Base-by-base conservation (phyloP, 1,140 invertebrate species). In the Scaptomyza pallida region DNA sequence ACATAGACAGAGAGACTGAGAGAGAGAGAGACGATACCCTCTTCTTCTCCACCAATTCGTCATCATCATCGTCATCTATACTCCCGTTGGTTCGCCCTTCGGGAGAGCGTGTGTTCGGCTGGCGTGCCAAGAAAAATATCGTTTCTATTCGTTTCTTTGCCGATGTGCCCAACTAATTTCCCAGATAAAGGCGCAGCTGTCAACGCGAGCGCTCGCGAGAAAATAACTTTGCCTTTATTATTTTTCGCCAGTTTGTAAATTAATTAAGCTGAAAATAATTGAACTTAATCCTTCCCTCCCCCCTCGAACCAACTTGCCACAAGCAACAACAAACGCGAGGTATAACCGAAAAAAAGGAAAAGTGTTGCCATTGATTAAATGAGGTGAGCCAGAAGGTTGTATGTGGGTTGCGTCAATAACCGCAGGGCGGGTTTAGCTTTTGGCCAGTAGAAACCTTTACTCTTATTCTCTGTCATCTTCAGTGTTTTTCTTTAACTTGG, bases 211-310 rank as follows among this genome's bases (percentile, higher is more conserved):
- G 73, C 51, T 60, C 57, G 30, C 33, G 45, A 30, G 26, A 63
- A 51, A 62, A 68, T 71, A 70, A 71, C 56, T 51, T 54, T 55
- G 41, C 21, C 16, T 21, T 44, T 67, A n/a, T 63, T 60, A 41
- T 79, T 30, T 73, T 61, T 15, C n/a, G 44, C 33, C 47, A 47
- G 57, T 77, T 80, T 80, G 81, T 80, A 85, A 85, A 86, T 88
- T 85, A 85, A 85, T 85, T 85, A 85, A 85, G 77, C 73, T 81
- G 65, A 75, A 85, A 85, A 88, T 86, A 86, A 85, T 85, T 73
- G 75, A 86, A 88, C 73, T 69, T 86, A 88, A 85, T 85, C 77
- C 77, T 30, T 26, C 5, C 23, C 23, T 6, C 5, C 23, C 67
- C 57, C 72, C 72, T 56, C 13, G 30, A n/a, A n/a, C 4, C 23